These are phyloP conservation scores for Pachyrhynchus sulphureomaculatus DNA, from an alignment of 1,140 invertebrate genomes.

Conservation along the genomic window DNA sequence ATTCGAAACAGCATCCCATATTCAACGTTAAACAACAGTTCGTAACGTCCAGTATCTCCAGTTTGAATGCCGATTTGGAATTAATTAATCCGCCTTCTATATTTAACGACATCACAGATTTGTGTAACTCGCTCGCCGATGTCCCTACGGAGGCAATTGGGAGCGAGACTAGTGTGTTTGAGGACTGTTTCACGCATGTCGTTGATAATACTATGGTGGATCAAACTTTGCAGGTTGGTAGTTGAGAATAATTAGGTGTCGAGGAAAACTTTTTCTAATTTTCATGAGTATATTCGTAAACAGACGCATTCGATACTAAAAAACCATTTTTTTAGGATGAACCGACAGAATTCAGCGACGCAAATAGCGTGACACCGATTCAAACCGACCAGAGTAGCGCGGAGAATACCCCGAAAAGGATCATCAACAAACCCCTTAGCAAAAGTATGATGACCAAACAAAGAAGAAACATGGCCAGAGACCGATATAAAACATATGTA, in stretches of 20 bases:
- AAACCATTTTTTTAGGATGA: conserved; percentile 38
- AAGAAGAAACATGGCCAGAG: conserved; percentile 68
- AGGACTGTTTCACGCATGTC: conserved; percentile 56
- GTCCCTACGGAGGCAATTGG: conserved; percentile 60
- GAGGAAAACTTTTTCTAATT: too few species aligned
- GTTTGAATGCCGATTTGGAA: conserved; percentile 56
- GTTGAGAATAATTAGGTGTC: too few species aligned
- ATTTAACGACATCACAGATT: conserved; percentile 62
- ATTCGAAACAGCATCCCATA: conserved; percentile 39
- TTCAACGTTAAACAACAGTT: conserved; percentile 58
- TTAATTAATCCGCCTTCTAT: conserved; percentile 64
- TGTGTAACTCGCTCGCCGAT: conserved; percentile 62
- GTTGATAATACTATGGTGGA: conserved; percentile 45
- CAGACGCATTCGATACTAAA: too few species aligned
- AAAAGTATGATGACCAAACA: conserved; percentile 72
- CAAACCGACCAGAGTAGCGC: conserved; percentile 63
- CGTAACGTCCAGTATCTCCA: conserved; percentile 51
- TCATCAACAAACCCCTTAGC: conserved; percentile 49
- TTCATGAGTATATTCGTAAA: too few species aligned
- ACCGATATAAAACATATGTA: conserved; percentile 75
- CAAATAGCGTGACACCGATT: conserved; percentile 53
- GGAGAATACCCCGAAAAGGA: conserved; percentile 70
- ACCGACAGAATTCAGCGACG: conserved; percentile 46
- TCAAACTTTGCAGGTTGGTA: conserved; percentile 21
- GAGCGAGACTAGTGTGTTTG: conserved; percentile 56